Base-by-base conservation (phyloP, 2,797 vertebrate species). In the Triplophysa yarkandensis region DNA sequence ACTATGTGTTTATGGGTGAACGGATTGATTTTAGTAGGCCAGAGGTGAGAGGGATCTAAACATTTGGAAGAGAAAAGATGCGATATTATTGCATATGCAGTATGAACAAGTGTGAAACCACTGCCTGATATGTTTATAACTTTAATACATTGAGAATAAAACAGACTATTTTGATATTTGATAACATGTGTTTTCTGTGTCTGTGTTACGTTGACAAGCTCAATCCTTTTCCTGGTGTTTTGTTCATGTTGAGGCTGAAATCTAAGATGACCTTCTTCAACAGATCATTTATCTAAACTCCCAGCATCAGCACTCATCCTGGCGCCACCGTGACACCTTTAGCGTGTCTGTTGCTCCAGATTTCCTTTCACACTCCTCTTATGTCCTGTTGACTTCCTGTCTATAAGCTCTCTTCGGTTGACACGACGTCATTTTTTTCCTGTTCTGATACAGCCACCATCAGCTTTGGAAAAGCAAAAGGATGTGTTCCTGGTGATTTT, bases 81-180 rank as follows among this genome's bases (percentile, higher is more conserved):
- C 68, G 77, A 80, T 71, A 77, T 79, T 36, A 46, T 77, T 77
- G 81, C 77, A 67, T 80, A 84, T 82, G 78, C 84, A 87, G 84
- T 89, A 86, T 82, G 85, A 87, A 89, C 80, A 90, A 79, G 85
- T 89, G 83, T 89, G 83, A 86, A 91, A 90, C 86, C 91, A 92
- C 91, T 93, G 91, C 91, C 92, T 89, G 90, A 90, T 75, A 83
- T 91, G 88, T 93, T 92, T 92, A 86, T 90, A 91, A 91, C 87
- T 92, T 92, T 91, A 92, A 85, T 91, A 93, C 89, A 83, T 83
- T 85, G 87, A 85, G 83, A 93, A 92, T 92, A 92, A 93, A 93
- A 88, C 81, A 52, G 65, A 87, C 85, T 92, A 92, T 93, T 93
- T 93, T 93, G 86, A 90, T 90, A 89, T 87, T 78, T 84, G 87